Evolutionary conservation across 2,888 invertebrate species (phyloP).

Genomic region (Drosophila monieri): DNA sequence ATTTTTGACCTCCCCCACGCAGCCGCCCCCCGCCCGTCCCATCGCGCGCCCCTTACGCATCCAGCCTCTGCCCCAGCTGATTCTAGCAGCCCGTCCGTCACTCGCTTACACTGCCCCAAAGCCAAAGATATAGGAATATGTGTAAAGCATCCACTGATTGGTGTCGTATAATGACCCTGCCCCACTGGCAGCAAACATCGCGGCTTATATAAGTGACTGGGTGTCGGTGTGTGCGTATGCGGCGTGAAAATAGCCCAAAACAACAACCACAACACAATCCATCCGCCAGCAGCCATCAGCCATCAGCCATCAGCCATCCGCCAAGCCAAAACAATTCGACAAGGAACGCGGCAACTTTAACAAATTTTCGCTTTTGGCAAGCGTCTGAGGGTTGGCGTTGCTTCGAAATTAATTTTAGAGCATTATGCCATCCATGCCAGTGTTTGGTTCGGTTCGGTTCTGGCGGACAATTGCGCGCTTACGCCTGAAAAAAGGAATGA

Average conservation of each 20-base stretch:
- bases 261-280: conserved; percentile 39
- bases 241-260: conserved; percentile 64
- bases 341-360: conserved; percentile 61
- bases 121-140: neutral
- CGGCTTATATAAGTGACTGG: conserved; percentile 65
- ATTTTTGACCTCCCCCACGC: conserved; percentile 72
- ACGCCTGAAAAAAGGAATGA: conserved; percentile 41
- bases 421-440: conserved; percentile 74
- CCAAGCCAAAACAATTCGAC: conserved; percentile 58
- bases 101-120: conserved; percentile 6
- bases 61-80: conserved; percentile 60
- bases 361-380: conserved; percentile 73
- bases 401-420: conserved; percentile 81
- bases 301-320: conserved; percentile 1
- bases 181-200: conserved; percentile 59
- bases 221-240: conserved; percentile 52
- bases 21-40: conserved; percentile 21
- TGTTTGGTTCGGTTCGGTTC: conserved; percentile 17
- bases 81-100: conserved; percentile 48
- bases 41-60: neutral
- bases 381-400: conserved; percentile 44
- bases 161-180: conserved; percentile 77
- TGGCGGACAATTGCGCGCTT: conserved; percentile 60
- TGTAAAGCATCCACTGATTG: conserved; percentile 9
- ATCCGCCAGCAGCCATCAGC: neutral